Conservation (phyloP, 2,888 invertebrate species). For the Electrophaes corylata region DNA sequence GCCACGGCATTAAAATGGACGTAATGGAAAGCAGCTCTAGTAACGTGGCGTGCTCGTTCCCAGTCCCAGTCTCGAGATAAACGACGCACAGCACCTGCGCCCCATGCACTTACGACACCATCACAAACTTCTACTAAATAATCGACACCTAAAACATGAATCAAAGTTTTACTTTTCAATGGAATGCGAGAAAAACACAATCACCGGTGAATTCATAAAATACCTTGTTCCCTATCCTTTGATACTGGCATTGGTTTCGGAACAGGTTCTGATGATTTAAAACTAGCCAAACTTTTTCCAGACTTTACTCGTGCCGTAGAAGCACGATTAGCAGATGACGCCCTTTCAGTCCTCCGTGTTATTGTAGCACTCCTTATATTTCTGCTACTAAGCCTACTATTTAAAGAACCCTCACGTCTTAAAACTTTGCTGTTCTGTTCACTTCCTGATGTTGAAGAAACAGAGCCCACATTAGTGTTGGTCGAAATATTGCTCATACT, state of each 20-base stretch:
- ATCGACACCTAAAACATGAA: constrained; percentile 87
- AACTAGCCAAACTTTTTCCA: constrained; percentile 73
- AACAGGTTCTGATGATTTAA: constrained; percentile 80
- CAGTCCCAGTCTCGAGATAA: constrained; percentile 92
- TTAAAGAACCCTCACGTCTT: constrained; percentile 69
- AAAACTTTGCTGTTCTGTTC: constrained; percentile 71
- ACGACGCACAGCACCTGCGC: constrained; percentile 93
- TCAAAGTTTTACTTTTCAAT: constrained; percentile 5
- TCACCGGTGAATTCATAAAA: constrained; percentile 8
- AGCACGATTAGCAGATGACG: constrained; percentile 83
- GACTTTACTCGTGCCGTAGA: constrained; percentile 86
- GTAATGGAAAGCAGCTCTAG: constrained; percentile 93
- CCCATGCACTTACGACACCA: constrained; percentile 92
- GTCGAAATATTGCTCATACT: constrained; percentile 74
- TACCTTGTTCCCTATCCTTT: constrained; percentile 90
- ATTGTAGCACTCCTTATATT: constrained; percentile 81
- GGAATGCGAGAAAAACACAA: neutral
- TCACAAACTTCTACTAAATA: constrained; percentile 95
- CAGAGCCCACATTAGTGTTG: constrained; percentile 72
- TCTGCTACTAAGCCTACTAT: constrained; percentile 66
- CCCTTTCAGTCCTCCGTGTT: constrained; percentile 71
- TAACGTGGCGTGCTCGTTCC: constrained; percentile 90
- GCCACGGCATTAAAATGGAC: constrained; percentile 93
- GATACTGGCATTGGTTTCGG: constrained; percentile 74
- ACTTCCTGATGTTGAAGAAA: constrained; percentile 77